These are phyloP conservation scores for Tetropium fuscum DNA, from an alignment of 2,888 invertebrate species.

Conservation along the genomic window DNA sequence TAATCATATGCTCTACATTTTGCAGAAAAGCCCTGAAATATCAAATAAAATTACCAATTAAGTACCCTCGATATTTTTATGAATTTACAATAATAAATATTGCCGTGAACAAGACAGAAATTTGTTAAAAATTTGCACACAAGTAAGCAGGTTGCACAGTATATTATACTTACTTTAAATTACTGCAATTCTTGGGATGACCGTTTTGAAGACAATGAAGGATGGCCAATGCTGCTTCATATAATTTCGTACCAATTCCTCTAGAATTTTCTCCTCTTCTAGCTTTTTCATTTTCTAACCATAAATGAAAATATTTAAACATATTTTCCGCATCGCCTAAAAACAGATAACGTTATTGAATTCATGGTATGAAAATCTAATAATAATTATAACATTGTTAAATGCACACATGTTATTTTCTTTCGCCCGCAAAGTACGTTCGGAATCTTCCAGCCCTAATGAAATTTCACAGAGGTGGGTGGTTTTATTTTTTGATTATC, in stretches of 20 bases:
- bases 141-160: too few species aligned
- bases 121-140: too few species aligned
- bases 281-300: conserved; percentile 56
- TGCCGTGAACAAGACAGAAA: too few species aligned
- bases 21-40: conserved; percentile 54
- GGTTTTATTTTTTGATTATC: too few species aligned
- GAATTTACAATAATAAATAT: conserved; percentile 4
- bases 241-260: conserved; percentile 55
- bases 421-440: too few species aligned
- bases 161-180: conserved; percentile 51
- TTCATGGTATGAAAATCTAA: too few species aligned
- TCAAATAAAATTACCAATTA: too few species aligned
- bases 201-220: conserved; percentile 55
- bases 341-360: conserved; percentile 19
- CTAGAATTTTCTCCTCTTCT: conserved; percentile 54
- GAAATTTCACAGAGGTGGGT: too few species aligned
- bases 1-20: conserved; percentile 56
- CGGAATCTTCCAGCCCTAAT: too few species aligned
- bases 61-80: too few species aligned
- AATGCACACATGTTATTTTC: too few species aligned
- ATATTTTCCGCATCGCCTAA: conserved; percentile 55
- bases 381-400: too few species aligned
- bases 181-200: conserved; percentile 53
- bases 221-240: conserved; percentile 57
- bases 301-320: conserved; percentile 58